Conservation (phyloP, 2,113 vertebrate genomes). For the Toxotes chatareus region DNA sequence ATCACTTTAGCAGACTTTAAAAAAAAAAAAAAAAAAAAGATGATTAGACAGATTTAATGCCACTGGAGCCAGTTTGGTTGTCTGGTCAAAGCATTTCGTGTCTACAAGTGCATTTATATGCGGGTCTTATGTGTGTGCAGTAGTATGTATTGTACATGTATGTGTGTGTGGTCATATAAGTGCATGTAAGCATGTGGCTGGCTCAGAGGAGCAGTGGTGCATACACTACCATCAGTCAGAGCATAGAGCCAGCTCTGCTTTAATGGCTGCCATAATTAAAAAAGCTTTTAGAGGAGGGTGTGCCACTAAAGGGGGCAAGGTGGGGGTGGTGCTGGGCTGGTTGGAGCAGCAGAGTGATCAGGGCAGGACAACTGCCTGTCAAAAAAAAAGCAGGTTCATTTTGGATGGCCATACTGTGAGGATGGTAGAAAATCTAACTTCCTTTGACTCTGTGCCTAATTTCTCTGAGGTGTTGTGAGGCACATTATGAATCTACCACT, state of each 20-base stretch:
- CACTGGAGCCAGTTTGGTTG: slow-evolving; percentile 62
- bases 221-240: slow-evolving; percentile 61
- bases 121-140: slow-evolving; percentile 4
- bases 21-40: slow-evolving; percentile 28
- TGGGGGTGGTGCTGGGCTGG: slow-evolving; percentile 30
- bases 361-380: not conserved
- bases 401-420: slow-evolving; percentile 21
- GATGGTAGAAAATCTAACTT: slow-evolving; percentile 22
- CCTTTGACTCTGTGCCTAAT: not conserved
- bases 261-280: slow-evolving; percentile 85
- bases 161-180: slow-evolving; percentile 56
- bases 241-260: slow-evolving; percentile 59
- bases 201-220: slow-evolving; percentile 66
- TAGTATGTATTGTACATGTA: slow-evolving; percentile 27
- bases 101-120: slow-evolving; percentile 39
- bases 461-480: not conserved
- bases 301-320: slow-evolving; percentile 66
- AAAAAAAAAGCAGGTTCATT: slow-evolving; percentile 3
- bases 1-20: slow-evolving; percentile 44
- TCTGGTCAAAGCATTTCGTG: slow-evolving; percentile 57
- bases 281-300: slow-evolving; percentile 85
- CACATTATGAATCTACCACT: not conserved
- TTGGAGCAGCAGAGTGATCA: slow-evolving; percentile 21
- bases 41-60: slow-evolving; percentile 65
- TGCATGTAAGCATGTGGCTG: slow-evolving; percentile 59